phyloP scores from a whole-genome alignment of 2,797 vertebrate genomes.

The Argya squamiceps region DNA sequence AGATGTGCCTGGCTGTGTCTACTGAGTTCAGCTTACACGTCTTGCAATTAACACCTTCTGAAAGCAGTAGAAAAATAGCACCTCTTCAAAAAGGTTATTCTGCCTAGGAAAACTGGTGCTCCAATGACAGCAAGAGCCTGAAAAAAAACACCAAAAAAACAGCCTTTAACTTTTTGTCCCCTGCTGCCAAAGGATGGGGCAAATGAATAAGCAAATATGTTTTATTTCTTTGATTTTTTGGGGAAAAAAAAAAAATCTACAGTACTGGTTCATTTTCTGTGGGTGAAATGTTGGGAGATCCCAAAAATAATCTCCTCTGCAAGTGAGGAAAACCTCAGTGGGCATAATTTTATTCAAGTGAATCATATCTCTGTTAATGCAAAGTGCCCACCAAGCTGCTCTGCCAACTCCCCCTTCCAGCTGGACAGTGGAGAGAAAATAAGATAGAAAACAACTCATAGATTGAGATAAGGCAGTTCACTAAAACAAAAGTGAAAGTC shows the following conservation, averaged over 20 bases:
- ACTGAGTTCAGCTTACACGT: background rate
- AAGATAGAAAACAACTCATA: background rate
- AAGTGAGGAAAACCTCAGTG: background rate
- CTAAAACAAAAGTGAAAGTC: background rate
- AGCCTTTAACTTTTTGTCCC: background rate
- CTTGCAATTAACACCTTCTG: background rate
- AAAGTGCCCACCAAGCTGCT: background rate
- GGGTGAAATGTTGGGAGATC: background rate
- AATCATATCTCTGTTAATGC: background rate
- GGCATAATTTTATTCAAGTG: background rate
- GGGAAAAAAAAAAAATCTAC: background rate
- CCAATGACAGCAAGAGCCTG: background rate
- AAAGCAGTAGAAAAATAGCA: background rate
- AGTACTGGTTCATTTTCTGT: background rate
- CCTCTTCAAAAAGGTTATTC: background rate
- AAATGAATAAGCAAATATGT: background rate
- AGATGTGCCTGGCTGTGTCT: background rate
- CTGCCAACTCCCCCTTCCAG: background rate
- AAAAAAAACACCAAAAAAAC: background rate
- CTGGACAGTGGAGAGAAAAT: background rate
- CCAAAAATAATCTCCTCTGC: background rate
- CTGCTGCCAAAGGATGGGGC: background rate
- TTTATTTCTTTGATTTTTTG: background rate
- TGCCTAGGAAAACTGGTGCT: background rate
- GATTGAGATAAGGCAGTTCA: background rate